These are phyloP conservation scores for Leptopilina drosophilae DNA, from an alignment of 2,888 invertebrate species.

Conservation along the genomic window DNA sequence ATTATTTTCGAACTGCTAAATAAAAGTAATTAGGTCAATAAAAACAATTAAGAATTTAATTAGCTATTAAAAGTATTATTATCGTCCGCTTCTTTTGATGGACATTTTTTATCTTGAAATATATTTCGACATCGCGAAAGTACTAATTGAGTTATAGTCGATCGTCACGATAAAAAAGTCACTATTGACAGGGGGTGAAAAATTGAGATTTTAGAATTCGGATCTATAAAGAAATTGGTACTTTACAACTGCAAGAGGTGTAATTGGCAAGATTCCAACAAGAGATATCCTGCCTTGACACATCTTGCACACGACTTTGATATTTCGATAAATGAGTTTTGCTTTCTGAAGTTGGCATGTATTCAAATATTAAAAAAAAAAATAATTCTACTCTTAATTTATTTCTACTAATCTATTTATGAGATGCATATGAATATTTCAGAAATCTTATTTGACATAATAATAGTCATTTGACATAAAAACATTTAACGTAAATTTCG, in stretches of 20 bases:
- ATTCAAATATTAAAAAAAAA: neutral
- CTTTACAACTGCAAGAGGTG: conserved; percentile 44
- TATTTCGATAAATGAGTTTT: conserved; percentile 28
- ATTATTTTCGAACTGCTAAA: too few relatives aligned
- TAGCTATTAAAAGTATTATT: too few relatives aligned
- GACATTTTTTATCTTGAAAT: too few relatives aligned
- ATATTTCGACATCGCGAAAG: neutral
- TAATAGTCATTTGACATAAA: too few relatives aligned
- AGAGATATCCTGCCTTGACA: neutral
- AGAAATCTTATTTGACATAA: too few relatives aligned
- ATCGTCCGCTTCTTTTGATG: too few relatives aligned
- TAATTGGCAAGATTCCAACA: conserved; percentile 52
- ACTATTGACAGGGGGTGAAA: conserved; percentile 6
- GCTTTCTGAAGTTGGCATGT: neutral
- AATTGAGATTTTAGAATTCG: neutral
- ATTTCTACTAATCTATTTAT: neutral
- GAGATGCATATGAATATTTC: too few relatives aligned
- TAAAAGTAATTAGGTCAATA: too few relatives aligned
- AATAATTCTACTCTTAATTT: neutral
- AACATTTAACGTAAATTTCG: too few relatives aligned
- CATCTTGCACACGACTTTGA: conserved; percentile 3
- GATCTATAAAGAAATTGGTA: conserved; percentile 6
- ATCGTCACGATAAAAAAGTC: conserved; percentile 46
- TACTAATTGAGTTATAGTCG: conserved; percentile 54
- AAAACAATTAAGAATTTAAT: too few relatives aligned